Percentiles rank a stretch among this genome's conserved stretches.
phyloP scores from a whole-genome alignment of 1,140 invertebrate species.

The Drosophila eugracilis region DNA sequence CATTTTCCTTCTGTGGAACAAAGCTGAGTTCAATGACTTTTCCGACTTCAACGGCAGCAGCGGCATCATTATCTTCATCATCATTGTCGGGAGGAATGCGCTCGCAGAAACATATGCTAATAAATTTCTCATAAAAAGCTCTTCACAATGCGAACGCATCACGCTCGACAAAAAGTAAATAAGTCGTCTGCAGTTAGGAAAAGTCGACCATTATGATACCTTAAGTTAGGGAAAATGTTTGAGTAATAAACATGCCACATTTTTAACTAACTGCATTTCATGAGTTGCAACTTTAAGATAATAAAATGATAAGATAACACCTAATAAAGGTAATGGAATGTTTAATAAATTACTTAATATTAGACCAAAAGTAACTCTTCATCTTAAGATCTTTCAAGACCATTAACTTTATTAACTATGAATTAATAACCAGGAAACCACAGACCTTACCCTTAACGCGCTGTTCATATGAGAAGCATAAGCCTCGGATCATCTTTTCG shows the following conservation, averaged over 20 bases:
- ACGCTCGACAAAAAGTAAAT: constrained; percentile 11
- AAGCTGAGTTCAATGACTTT: constrained; percentile 34
- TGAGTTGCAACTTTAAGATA: too few relatives aligned
- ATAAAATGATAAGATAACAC: background rate
- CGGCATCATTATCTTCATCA: constrained; percentile 4
- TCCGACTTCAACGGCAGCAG: background rate
- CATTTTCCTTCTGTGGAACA: too few relatives aligned
- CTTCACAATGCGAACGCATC: constrained; percentile 38
- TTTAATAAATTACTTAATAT: too few relatives aligned
- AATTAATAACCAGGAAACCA: background rate
- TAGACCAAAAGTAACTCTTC: too few relatives aligned
- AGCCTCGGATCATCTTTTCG: constrained; percentile 11
- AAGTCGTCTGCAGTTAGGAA: background rate
- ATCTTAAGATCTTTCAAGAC: too few relatives aligned
- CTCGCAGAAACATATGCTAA: constrained; percentile 57
- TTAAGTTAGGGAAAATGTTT: too few relatives aligned
- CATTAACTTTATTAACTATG: too few relatives aligned
- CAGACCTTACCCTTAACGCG: too few relatives aligned
- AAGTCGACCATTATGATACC: constrained; percentile 3
- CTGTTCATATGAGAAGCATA: background rate
- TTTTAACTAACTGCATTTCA: too few relatives aligned
- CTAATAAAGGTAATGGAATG: too few relatives aligned
- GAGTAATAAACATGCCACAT: too few relatives aligned
- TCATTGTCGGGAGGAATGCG: constrained; percentile 14
- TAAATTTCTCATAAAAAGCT: constrained; percentile 60